phyloP scores from a whole-genome alignment of 1,140 invertebrate genomes.

The Dendroctonus valens region DNA sequence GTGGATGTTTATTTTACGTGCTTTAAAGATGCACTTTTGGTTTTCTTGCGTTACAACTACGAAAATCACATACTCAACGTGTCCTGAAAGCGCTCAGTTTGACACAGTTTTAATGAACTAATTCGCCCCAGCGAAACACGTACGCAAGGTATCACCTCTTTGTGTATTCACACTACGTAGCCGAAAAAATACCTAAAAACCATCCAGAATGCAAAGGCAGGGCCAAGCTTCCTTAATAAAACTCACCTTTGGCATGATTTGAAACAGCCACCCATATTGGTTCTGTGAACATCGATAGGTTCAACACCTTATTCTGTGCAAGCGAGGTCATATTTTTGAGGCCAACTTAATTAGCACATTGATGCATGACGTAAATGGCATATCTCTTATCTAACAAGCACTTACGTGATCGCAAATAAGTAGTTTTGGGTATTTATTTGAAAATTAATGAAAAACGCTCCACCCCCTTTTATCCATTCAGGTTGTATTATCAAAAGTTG shows the following conservation, averaged over 20 bases:
- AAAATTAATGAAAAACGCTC: conserved; percentile 2
- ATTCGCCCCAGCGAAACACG: conserved; percentile 60
- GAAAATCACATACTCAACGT: conserved; percentile 18
- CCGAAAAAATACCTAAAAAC: conserved; percentile 12
- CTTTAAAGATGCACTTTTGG: no score
- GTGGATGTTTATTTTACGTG: no score
- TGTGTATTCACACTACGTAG: background rate
- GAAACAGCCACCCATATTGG: conserved; percentile 59
- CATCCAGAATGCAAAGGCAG: background rate
- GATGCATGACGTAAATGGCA: conserved; percentile 28
- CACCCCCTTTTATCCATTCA: conserved; percentile 21
- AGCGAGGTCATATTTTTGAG: conserved; percentile 11
- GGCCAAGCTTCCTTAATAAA: background rate
- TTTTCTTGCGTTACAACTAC: no score
- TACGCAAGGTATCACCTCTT: conserved; percentile 40
- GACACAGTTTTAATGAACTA: conserved; percentile 62
- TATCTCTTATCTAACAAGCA: conserved; percentile 25
- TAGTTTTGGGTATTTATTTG: background rate
- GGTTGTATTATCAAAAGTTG: conserved; percentile 2
- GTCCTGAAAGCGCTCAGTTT: conserved; percentile 48
- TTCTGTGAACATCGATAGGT: conserved; percentile 51
- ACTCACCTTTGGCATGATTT: conserved; percentile 59
- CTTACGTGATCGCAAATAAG: conserved; percentile 24
- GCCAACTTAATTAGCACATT: conserved; percentile 51
- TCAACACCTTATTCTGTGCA: conserved; percentile 46